These are phyloP conservation scores for Dicerorhinus sumatrensis DNA, from an alignment of 2,113 vertebrate species.

Conservation along the genomic window DNA sequence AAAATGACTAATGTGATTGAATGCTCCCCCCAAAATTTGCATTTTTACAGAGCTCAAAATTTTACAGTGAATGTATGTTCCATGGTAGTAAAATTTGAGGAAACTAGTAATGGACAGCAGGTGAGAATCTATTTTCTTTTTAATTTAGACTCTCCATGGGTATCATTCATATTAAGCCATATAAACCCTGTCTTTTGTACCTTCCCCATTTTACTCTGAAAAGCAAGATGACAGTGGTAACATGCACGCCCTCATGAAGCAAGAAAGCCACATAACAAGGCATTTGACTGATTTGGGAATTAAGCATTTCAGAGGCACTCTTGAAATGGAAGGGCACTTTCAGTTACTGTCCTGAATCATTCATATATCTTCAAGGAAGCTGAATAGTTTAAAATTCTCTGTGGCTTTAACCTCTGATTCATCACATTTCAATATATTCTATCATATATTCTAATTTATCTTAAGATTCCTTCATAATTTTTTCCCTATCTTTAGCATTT, in stretches of 20 bases:
- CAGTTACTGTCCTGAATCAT: not conserved
- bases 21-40: not conserved
- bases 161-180: slow-evolving; percentile 15
- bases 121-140: slow-evolving; percentile 47
- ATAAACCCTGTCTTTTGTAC: not conserved
- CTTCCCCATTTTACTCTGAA: not conserved
- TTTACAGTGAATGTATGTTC: not conserved
- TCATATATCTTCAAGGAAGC: slow-evolving; percentile 16
- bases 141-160: not conserved
- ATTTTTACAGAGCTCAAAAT: slow-evolving; percentile 49
- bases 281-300: slow-evolving; percentile 53
- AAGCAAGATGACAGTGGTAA: not conserved
- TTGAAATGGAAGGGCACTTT: slow-evolving; percentile 20
- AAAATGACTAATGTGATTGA: slow-evolving; percentile 56
- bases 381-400: slow-evolving; percentile 59
- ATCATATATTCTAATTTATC: slow-evolving; percentile 61
- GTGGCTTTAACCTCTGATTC: slow-evolving; percentile 61
- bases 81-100: not conserved
- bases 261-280: not conserved
- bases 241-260: not conserved
- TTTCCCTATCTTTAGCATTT: slow-evolving; percentile 67
- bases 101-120: not conserved
- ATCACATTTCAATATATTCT: slow-evolving; percentile 55
- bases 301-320: not conserved
- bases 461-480: slow-evolving; percentile 44